These are phyloP conservation scores for Epinephelus cyanopodus DNA, from an alignment of 2,113 vertebrate genomes.

Conservation along the genomic window DNA sequence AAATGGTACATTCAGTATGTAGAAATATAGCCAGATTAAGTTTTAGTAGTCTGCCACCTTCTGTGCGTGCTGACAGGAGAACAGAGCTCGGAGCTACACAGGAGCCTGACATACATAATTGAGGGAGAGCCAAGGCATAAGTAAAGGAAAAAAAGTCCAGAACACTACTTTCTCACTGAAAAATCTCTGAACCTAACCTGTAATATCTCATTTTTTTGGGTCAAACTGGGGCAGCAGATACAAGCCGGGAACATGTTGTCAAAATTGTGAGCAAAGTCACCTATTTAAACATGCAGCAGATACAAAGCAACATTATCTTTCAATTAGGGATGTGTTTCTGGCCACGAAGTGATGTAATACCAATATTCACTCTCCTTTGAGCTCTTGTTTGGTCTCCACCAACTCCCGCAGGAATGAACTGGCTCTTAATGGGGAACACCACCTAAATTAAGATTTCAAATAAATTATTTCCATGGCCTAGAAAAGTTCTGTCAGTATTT, in stretches of 20 bases:
- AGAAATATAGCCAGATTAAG: background rate
- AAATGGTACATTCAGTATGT: background rate
- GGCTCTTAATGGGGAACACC: too few relatives aligned
- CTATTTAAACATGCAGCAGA: background rate
- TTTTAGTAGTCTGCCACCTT: constrained; percentile 14
- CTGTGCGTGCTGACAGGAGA: constrained; percentile 7
- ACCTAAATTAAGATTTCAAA: too few relatives aligned
- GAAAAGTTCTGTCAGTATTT: too few relatives aligned
- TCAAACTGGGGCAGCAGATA: background rate
- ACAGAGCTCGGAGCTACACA: background rate
- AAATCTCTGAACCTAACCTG: background rate
- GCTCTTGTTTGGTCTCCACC: too few relatives aligned
- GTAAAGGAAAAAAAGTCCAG: background rate
- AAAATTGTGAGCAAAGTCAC: too few relatives aligned
- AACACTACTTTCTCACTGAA: background rate
- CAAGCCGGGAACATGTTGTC: too few relatives aligned
- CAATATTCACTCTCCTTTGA: background rate
- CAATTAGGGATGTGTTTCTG: background rate
- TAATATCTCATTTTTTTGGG: background rate
- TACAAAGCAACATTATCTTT: too few relatives aligned
- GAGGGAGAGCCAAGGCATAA: background rate
- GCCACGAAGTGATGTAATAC: background rate
- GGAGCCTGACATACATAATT: background rate
- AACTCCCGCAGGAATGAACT: too few relatives aligned
- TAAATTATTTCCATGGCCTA: too few relatives aligned